These are phyloP conservation scores for Cheilosia urbana DNA, from an alignment of 2,888 invertebrate species.

Conservation along the genomic window DNA sequence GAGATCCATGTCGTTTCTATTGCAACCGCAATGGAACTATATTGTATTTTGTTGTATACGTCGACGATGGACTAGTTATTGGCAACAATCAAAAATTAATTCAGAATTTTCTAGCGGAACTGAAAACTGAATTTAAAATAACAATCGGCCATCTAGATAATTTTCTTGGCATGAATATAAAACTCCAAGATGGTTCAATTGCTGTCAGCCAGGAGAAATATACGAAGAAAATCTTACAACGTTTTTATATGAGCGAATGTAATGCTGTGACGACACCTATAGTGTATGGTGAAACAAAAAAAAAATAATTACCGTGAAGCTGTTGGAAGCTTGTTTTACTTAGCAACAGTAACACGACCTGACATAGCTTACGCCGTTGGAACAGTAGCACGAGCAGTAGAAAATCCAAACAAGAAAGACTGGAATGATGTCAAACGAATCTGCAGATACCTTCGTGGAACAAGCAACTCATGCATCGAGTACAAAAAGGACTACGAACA, in stretches of 20 bases:
- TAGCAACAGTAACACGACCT: slow-evolving; percentile 13
- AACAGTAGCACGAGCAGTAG: slow-evolving; percentile 17
- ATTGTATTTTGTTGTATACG: slow-evolving; percentile 17
- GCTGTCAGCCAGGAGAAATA: slow-evolving; percentile 10
- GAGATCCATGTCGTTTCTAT: slow-evolving; percentile 31
- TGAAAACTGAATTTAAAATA: slow-evolving; percentile 26
- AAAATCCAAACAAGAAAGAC: slow-evolving; percentile 18
- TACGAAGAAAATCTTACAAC: slow-evolving; percentile 14
- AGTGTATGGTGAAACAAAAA: neutral
- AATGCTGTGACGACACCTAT: slow-evolving; percentile 14
- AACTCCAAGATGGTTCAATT: slow-evolving; percentile 10
- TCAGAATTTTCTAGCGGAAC: slow-evolving; percentile 6
- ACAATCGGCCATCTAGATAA: slow-evolving; percentile 20
- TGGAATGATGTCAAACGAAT: slow-evolving; percentile 36
- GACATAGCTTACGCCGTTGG: neutral
- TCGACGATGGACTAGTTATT: slow-evolving; percentile 12
- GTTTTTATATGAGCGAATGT: slow-evolving; percentile 19
- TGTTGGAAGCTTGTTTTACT: slow-evolving; percentile 18
- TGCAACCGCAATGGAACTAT: slow-evolving; percentile 6
- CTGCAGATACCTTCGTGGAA: slow-evolving; percentile 39
- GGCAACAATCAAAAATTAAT: slow-evolving; percentile 23
- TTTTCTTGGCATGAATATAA: slow-evolving; percentile 35
- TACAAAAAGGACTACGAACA: neutral
- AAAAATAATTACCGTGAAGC: slow-evolving; percentile 8
- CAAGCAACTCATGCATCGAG: slow-evolving; percentile 13